Conservation (phyloP, 2,888 invertebrate species). For the Notodonta dromedarius region DNA sequence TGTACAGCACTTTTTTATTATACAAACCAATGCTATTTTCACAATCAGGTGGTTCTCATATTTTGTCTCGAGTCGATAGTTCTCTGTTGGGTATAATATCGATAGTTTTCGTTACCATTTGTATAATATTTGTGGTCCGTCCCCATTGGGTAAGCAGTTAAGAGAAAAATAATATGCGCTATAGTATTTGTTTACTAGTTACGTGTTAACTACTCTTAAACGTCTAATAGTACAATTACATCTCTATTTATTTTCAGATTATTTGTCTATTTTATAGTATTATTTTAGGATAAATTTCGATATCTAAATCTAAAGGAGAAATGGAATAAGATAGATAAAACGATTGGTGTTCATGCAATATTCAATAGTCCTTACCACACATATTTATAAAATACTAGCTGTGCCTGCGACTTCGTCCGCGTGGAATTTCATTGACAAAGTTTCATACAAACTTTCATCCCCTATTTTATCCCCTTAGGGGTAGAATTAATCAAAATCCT, state of each 20-base stretch:
- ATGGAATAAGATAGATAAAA: slow-evolving; percentile 17
- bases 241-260: slow-evolving; percentile 25
- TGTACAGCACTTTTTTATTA: slow-evolving; percentile 55
- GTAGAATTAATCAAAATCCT: too few relatives aligned
- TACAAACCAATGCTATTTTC: slow-evolving; percentile 97
- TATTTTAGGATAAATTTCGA: neutral
- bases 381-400: slow-evolving; percentile 3
- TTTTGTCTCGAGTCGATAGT: slow-evolving; percentile 98
- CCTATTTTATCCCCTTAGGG: too few relatives aligned
- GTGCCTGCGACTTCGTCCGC: too few relatives aligned
- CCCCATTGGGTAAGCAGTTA: slow-evolving; percentile 80
- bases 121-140: slow-evolving; percentile 61
- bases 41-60: slow-evolving; percentile 99
- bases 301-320: neutral
- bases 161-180: slow-evolving; percentile 78
- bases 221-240: slow-evolving; percentile 21
- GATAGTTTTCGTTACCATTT: neutral
- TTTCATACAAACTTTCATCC: too few relatives aligned
- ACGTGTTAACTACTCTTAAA: slow-evolving; percentile 37
- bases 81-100: slow-evolving; percentile 87
- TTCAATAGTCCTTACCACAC: slow-evolving; percentile 10
- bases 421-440: too few relatives aligned
- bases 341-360: slow-evolving; percentile 32
- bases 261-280: slow-evolving; percentile 30
- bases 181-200: slow-evolving; percentile 55